Base-by-base conservation (phyloP, 2,113 vertebrate species). In the Neolamprologus caudopunctatus region DNA sequence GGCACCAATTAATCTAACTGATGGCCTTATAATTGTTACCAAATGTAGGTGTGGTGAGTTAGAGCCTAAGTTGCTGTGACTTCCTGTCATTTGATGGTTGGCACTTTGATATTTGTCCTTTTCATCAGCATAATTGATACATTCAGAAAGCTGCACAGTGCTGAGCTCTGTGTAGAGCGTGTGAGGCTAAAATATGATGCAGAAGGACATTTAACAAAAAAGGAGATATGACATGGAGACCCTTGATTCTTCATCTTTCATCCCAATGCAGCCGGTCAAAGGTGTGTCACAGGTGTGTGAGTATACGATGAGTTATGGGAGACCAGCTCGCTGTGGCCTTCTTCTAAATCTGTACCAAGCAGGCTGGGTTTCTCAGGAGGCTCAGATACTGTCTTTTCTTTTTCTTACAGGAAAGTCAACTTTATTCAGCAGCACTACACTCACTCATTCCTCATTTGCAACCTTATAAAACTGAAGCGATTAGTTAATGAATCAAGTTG, bases 11-110 rank as follows among this genome's bases (percentile, higher is more conserved):
- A 85, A 91, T 91, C 28, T 88, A 33, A 89, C 55, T 82, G 83
- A 87, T 26, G 5, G 80, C 50, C 87, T 84, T 93, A 68, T 94
- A 94, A 93, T 92, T 89, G 88, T 92, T 82, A 85, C 82, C 92
- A 94, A 89, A 91, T 91, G 90, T 87, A 83, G 88, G 90, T 84
- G 89, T 89, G 88, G 89, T 88, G 14, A 75, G 19, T 87, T 80
- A 88, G 61, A 88, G 63, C 61, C 26, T 2, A 17, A 61, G 17
- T 51, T 13, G 7, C 81, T 84, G 66, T 51, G 40, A 84, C 80
- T 91, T 89, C 90, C 91, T 89, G 73, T 87, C 71, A 86, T 85
- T 71, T 88, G 81, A 87, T 78, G 84, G 63, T 53, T 85, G 40
- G 47, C 19, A 57, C 82, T 92, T 91, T 92, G 85, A 92, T 87